These are phyloP conservation scores for Andrena praecox DNA, from an alignment of 2,888 invertebrate species.

Conservation along the genomic window DNA sequence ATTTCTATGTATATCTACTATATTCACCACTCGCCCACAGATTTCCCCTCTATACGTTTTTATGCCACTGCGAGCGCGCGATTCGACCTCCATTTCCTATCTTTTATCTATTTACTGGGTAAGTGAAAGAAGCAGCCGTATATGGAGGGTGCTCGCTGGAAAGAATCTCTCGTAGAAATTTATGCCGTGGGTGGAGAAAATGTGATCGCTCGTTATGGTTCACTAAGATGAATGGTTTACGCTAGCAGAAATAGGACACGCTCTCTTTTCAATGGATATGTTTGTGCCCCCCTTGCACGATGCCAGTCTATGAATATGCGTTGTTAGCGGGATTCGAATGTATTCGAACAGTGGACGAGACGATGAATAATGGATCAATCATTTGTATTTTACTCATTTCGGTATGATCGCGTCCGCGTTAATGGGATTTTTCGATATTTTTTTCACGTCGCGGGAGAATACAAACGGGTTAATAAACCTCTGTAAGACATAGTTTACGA, in stretches of 20 bases:
- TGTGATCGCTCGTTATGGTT: conserved; percentile 1
- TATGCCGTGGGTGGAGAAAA: neutral
- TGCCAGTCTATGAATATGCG: no score
- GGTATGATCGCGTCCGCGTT: no score
- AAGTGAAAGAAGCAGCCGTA: conserved; percentile 37
- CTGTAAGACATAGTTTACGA: no score
- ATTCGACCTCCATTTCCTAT: conserved; percentile 66
- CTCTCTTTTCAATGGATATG: neutral
- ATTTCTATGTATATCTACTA: conserved; percentile 74
- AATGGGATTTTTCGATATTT: no score
- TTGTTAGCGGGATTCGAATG: no score
- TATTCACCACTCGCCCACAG: conserved; percentile 35
- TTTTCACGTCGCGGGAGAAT: no score
- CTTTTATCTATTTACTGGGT: conserved; percentile 43
- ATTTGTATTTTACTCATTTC: no score
- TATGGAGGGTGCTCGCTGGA: neutral
- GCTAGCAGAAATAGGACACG: neutral
- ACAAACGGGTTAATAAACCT: no score
- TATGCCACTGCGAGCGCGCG: conserved; percentile 44
- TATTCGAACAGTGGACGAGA: no score
- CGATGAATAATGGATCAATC: no score
- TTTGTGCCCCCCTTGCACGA: no score
- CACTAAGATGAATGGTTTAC: conserved; percentile 1
- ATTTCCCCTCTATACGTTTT: conserved; percentile 61
- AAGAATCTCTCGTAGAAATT: conserved; percentile 10